phyloP scores from a whole-genome alignment of 2,888 invertebrate species.

The Halictus quadricinctus region DNA sequence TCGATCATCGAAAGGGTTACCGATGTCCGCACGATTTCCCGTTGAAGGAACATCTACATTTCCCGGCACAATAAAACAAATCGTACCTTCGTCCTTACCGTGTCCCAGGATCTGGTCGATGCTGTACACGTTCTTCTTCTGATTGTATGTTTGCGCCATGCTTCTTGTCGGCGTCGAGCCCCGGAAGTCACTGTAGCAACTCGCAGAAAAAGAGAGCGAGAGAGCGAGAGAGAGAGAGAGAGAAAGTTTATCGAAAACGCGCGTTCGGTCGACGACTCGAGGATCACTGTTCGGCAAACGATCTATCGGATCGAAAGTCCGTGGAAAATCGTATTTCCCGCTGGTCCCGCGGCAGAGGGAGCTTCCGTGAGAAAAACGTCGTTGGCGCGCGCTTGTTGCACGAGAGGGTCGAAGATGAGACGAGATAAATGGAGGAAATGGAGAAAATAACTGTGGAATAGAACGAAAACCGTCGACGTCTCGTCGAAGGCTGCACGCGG shows the following conservation, averaged over 20 bases:
- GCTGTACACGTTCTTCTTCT: conserved; percentile 82
- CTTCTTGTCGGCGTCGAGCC: conserved; percentile 23
- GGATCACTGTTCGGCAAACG: conserved; percentile 50
- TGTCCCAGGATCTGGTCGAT: conserved; percentile 83
- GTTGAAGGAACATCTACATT: not conserved
- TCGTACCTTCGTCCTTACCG: conserved; percentile 79
- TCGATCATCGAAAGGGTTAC: not conserved
- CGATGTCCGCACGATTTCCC: not conserved
- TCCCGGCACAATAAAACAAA: conserved; percentile 20
- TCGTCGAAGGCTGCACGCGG: conserved; percentile 37
- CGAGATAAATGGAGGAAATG: not conserved
- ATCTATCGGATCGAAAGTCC: conserved; percentile 16
- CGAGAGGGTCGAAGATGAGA: not conserved
- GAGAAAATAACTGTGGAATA: not conserved
- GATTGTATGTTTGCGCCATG: conserved; percentile 81
- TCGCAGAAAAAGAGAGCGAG: not conserved
- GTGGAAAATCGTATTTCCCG: conserved; percentile 68
- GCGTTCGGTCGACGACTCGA: not conserved
- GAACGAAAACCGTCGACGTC: conserved; percentile 1
- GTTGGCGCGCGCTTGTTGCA: conserved; percentile 20
- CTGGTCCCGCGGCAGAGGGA: conserved; percentile 55
- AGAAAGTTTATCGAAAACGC: conserved; percentile 9
- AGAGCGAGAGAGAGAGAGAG: too few relatives aligned
- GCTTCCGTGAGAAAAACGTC: conserved; percentile 39
- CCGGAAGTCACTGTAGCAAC: conserved; percentile 42